Percentiles rank a stretch among this genome's conserved stretches.
These are phyloP conservation scores for Habrosyne pyritoides DNA, from an alignment of 2,888 invertebrate species.

Conservation along the genomic window DNA sequence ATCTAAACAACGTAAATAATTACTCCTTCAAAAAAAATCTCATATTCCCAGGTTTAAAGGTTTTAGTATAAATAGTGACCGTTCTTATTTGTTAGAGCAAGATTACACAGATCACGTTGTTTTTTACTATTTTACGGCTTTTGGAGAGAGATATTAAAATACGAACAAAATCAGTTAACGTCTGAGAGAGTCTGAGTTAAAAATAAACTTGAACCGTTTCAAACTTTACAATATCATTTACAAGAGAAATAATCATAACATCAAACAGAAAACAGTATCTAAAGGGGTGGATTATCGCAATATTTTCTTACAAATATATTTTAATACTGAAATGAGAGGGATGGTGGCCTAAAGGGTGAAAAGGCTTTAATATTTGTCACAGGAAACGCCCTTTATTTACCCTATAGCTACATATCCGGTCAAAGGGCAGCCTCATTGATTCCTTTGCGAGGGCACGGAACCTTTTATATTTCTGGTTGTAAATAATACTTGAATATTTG, in stretches of 20 bases:
- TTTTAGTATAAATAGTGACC: too few relatives aligned
- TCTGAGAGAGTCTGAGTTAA: not conserved
- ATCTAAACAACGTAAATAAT: too few relatives aligned
- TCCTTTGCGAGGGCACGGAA: constrained; percentile 44
- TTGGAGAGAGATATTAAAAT: not conserved
- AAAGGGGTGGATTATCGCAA: constrained; percentile 16
- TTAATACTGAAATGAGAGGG: constrained; percentile 30
- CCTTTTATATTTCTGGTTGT: constrained; percentile 64
- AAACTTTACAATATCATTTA: not conserved
- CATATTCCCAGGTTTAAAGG: too few relatives aligned
- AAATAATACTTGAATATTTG: constrained; percentile 65
- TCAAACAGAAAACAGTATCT: constrained; percentile 16
- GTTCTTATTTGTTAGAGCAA: too few relatives aligned
- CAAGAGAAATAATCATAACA: constrained; percentile 9
- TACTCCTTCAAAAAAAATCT: too few relatives aligned
- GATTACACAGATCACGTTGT: too few relatives aligned
- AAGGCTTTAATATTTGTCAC: constrained; percentile 66
- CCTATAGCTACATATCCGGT: constrained; percentile 63
- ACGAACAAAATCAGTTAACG: not conserved
- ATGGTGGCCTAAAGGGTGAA: constrained; percentile 19
- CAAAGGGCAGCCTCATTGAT: constrained; percentile 65
- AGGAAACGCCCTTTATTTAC: constrained; percentile 71
- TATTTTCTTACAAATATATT: constrained; percentile 30
- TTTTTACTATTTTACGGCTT: not conserved
- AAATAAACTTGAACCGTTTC: not conserved